Evolutionary conservation across 2,888 invertebrate genomes (phyloP).

Genomic region (Spisula solida): DNA sequence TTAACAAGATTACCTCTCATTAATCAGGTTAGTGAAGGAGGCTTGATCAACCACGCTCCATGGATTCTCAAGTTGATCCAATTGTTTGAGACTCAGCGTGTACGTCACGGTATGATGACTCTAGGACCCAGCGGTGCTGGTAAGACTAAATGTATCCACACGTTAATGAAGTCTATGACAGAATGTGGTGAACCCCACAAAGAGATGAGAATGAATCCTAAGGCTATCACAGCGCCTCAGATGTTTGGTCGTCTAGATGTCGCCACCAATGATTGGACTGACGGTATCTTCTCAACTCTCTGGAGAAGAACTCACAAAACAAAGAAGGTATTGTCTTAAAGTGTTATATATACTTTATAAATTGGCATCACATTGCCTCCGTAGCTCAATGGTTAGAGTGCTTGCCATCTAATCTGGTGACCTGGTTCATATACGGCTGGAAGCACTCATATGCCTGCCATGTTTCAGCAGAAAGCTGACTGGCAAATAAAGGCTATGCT

Average conservation of each 20-base stretch:
- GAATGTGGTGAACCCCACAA: constrained; percentile 95
- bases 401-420: too few relatives aligned
- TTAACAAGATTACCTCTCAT: background rate
- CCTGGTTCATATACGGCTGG: too few relatives aligned
- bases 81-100: constrained; percentile 89
- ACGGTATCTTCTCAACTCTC: constrained; percentile 98
- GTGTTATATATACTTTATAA: background rate
- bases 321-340: constrained; percentile 89
- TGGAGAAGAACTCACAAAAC: constrained; percentile 98
- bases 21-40: constrained; percentile 87
- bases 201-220: constrained; percentile 99
- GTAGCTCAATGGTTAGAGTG: too few relatives aligned
- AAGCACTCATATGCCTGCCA: too few relatives aligned
- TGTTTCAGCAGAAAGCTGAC: too few relatives aligned
- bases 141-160: constrained; percentile 96
- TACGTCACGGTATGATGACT: constrained; percentile 88
- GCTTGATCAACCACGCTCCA: constrained; percentile 96
- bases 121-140: constrained; percentile 87
- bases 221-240: constrained; percentile 98
- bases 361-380: too few relatives aligned
- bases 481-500: too few relatives aligned
- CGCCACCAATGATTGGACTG: constrained; percentile 99
- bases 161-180: constrained; percentile 95
- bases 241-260: constrained; percentile 99
- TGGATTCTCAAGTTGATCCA: constrained; percentile 98